A percentile compares a stretch with the other conserved stretches of the same genome.
Conservation (phyloP, 2,888 invertebrate genomes). For the Dasysyrphus albostriatus region DNA sequence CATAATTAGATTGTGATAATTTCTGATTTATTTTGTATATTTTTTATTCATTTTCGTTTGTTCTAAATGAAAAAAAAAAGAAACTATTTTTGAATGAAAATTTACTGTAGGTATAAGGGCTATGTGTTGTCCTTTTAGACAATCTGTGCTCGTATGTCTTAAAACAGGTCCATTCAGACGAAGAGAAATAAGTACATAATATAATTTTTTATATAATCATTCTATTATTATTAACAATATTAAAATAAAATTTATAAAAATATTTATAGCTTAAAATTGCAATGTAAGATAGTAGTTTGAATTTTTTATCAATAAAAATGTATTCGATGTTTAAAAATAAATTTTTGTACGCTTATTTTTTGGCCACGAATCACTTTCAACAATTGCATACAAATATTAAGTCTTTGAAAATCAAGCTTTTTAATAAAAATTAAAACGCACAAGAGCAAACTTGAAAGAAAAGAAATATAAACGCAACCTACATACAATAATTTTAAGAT, state of each 20-base stretch:
- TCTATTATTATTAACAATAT: conserved; percentile 44
- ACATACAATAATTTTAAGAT: no score
- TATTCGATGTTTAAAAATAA: conserved; percentile 56
- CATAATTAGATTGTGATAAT: conserved; percentile 41
- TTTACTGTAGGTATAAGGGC: conserved; percentile 72
- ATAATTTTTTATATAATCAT: conserved; percentile 63
- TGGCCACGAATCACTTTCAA: no score
- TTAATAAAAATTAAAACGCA: no score
- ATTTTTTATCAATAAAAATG: conserved; percentile 61
- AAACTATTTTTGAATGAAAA: conserved; percentile 69
- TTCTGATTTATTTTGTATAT: conserved; percentile 19
- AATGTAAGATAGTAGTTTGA: conserved; percentile 66
- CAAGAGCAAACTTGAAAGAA: no score
- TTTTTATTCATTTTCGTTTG: conserved; percentile 21
- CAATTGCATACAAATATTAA: no score
- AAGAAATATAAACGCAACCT: no score
- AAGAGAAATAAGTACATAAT: conserved; percentile 41
- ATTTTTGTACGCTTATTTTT: not conserved
- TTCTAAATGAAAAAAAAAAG: conserved; percentile 25
- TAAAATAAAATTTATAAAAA: conserved; percentile 38
- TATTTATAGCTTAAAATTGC: conserved; percentile 61
- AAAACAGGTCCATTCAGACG: conserved; percentile 56
- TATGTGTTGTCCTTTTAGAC: conserved; percentile 68
- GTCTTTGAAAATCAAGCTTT: no score
- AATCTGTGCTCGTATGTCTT: conserved; percentile 57